Percentiles rank a stretch among this genome's conserved stretches.
Evolutionary conservation across 2,797 vertebrate genomes (phyloP).

Genomic region (Hippocampus kuda): DNA sequence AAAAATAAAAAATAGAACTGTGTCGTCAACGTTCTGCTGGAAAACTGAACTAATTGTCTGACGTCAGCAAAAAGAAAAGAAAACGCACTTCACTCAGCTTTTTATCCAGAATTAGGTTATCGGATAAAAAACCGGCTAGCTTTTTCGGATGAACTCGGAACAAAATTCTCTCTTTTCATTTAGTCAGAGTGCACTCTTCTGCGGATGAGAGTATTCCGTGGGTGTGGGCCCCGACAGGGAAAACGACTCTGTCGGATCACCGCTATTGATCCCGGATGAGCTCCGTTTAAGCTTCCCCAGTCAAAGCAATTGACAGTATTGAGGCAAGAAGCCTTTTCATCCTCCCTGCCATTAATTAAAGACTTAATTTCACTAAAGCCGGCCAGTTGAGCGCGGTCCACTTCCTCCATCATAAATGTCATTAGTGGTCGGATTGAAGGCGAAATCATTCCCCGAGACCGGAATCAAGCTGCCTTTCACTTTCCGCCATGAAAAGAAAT

Average conservation of each 20-base stretch:
- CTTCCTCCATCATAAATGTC: constrained; percentile 58
- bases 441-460: constrained; percentile 42
- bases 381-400: constrained; percentile 43
- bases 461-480: background rate
- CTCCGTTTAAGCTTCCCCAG: constrained; percentile 26
- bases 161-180: background rate
- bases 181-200: background rate
- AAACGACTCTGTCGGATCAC: background rate
- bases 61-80: background rate
- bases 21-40: background rate
- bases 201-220: background rate
- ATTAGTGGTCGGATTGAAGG: constrained; percentile 59
- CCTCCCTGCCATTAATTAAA: constrained; percentile 51
- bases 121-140: background rate
- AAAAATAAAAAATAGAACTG: background rate
- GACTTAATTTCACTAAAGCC: constrained; percentile 49
- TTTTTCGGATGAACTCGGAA: background rate
- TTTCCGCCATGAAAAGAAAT: constrained; percentile 4
- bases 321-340: constrained; percentile 30
- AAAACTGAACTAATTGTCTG: background rate
- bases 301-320: constrained; percentile 16
- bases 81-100: background rate
- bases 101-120: background rate
- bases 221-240: constrained; percentile 2
- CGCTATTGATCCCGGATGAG: constrained; percentile 9